Evolutionary conservation across 2,888 invertebrate species (phyloP).

Genomic region (Hypolimnas misippus): DNA sequence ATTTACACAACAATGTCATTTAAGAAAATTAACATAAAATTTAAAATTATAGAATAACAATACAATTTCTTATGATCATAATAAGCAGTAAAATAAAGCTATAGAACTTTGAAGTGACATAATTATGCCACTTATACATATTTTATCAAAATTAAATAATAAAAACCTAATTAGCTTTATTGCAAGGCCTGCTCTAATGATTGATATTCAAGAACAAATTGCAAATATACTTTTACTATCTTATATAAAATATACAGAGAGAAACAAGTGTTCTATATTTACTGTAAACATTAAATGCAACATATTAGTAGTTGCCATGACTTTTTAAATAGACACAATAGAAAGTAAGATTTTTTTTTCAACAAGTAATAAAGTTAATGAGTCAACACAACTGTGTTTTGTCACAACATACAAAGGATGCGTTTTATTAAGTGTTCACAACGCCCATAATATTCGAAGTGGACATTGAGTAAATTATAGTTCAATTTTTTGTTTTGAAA

Average conservation of each 20-base stretch:
- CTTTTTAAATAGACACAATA: constrained; percentile 36
- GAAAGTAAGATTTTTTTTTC: constrained; percentile 32
- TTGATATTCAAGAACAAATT: constrained; percentile 38
- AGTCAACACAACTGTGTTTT: constrained; percentile 37
- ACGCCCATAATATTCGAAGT: too few species aligned
- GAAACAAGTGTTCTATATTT: constrained; percentile 33
- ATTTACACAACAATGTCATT: constrained; percentile 78
- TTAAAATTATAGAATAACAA: constrained; percentile 70
- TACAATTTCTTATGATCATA: constrained; percentile 42
- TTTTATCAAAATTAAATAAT: constrained; percentile 26
- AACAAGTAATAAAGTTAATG: constrained; percentile 35
- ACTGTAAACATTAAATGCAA: constrained; percentile 32
- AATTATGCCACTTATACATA: constrained; percentile 9
- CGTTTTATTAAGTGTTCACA: too few species aligned
- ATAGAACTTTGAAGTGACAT: constrained; percentile 43
- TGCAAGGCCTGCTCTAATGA: constrained; percentile 44
- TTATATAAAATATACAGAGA: constrained; percentile 43
- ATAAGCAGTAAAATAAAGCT: constrained; percentile 47
- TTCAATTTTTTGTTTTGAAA: too few species aligned
- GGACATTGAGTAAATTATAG: too few species aligned
- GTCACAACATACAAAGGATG: constrained; percentile 38
- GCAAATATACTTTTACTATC: constrained; percentile 41
- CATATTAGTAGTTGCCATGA: constrained; percentile 34
- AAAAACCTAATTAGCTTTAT: constrained; percentile 40
- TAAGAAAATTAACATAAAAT: constrained; percentile 68